These are phyloP conservation scores for Tetheella fluctuosa DNA, from an alignment of 2,888 invertebrate genomes.

Conservation along the genomic window DNA sequence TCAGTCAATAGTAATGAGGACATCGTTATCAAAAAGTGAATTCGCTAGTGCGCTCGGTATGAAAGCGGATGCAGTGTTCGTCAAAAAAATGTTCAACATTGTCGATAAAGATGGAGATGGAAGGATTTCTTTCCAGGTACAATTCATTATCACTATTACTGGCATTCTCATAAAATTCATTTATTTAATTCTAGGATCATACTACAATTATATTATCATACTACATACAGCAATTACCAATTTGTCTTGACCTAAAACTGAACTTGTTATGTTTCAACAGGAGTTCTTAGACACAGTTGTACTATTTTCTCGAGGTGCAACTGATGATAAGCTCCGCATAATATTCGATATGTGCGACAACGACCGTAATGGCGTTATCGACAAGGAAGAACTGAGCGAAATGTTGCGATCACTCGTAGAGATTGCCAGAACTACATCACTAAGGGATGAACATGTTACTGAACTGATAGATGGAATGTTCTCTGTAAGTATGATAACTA, in stretches of 20 bases:
- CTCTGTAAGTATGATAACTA: slow-evolving; percentile 80
- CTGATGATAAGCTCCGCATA: slow-evolving; percentile 96
- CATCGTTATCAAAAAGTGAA: slow-evolving; percentile 94
- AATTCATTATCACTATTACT: background rate
- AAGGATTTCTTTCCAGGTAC: slow-evolving; percentile 94
- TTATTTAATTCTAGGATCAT: too few relatives aligned
- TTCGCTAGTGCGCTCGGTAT: slow-evolving; percentile 98
- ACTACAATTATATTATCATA: too few relatives aligned
- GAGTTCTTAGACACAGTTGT: slow-evolving; percentile 98
- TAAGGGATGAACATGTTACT: slow-evolving; percentile 95
- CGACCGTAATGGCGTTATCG: slow-evolving; percentile 96
- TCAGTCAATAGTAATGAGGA: slow-evolving; percentile 94
- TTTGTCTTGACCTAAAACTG: background rate
- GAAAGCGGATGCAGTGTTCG: slow-evolving; percentile 97
- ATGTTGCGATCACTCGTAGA: slow-evolving; percentile 97
- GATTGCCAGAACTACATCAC: slow-evolving; percentile 95
- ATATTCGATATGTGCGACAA: slow-evolving; percentile 99
- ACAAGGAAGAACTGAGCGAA: slow-evolving; percentile 95
- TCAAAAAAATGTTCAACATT: slow-evolving; percentile 98
- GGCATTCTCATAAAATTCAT: background rate
- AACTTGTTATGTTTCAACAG: slow-evolving; percentile 64
- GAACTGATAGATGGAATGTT: slow-evolving; percentile 98
- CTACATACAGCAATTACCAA: too few relatives aligned
- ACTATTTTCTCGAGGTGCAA: slow-evolving; percentile 95
- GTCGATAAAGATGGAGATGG: slow-evolving; percentile 98